Conservation (phyloP, 2,113 vertebrate species). For the Sorex araneus region DNA sequence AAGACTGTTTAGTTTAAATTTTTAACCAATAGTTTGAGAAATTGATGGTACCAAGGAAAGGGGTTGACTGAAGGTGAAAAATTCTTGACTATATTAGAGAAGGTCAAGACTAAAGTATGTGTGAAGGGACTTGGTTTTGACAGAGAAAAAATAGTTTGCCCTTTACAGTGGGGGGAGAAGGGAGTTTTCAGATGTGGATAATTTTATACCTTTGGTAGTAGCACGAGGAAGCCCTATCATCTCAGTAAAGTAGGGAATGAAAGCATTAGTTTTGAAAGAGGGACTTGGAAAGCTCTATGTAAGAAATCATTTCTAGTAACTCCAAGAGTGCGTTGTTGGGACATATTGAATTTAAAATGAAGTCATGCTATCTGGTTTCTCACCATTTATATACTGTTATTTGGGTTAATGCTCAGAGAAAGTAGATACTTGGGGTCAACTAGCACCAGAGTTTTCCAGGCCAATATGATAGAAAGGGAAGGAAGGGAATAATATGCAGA, state of each 20-base stretch:
- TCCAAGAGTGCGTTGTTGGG: not conserved
- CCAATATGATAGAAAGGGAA: not conserved
- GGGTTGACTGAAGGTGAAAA: not conserved
- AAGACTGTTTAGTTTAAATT: not conserved
- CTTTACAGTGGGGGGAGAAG: not conserved
- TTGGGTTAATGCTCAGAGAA: conserved; percentile 28
- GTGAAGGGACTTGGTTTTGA: not conserved
- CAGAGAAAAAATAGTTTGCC: not conserved
- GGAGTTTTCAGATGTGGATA: not conserved
- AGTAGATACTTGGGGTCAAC: not conserved
- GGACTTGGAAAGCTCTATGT: not conserved
- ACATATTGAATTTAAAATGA: not conserved
- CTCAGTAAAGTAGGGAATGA: conserved; percentile 37
- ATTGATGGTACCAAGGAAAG: not conserved
- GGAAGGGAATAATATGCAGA: not conserved
- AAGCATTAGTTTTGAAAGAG: conserved; percentile 23
- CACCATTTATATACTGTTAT: not conserved
- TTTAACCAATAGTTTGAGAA: conserved; percentile 1
- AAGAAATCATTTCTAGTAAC: conserved; percentile 12
- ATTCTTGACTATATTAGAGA: not conserved
- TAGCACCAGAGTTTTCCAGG: not conserved
- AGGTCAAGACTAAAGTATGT: not conserved
- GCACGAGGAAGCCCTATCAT: conserved; percentile 13
- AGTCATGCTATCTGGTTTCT: not conserved
- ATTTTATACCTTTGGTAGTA: conserved; percentile 20